Evolutionary conservation across 2,888 invertebrate species (phyloP).

Genomic region (Atethmia centrago): DNA sequence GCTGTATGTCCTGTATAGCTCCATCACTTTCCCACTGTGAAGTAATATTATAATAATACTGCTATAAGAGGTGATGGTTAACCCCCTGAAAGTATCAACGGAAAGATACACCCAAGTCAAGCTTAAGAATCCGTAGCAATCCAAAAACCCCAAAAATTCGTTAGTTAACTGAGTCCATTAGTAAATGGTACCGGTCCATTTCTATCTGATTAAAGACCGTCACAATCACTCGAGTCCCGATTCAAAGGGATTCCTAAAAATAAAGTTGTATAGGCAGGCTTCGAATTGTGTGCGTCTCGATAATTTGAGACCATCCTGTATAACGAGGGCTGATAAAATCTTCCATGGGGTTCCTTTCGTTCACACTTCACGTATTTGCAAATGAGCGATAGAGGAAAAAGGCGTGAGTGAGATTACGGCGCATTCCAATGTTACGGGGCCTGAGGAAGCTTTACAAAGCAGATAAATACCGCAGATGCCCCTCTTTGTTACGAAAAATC

Average conservation of each 20-base stretch:
- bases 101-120: slow-evolving; percentile 37
- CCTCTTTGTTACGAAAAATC: slow-evolving; percentile 75
- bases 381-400: slow-evolving; percentile 63
- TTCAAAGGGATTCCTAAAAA: slow-evolving; percentile 60
- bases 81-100: slow-evolving; percentile 19
- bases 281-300: slow-evolving; percentile 59
- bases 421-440: slow-evolving; percentile 62
- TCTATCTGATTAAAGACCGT: slow-evolving; percentile 62
- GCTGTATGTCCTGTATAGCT: too few species aligned
- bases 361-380: slow-evolving; percentile 66
- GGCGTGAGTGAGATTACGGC: slow-evolving; percentile 55
- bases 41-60: too few species aligned
- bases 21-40: too few species aligned
- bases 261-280: slow-evolving; percentile 57
- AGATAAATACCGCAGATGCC: slow-evolving; percentile 76
- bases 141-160: slow-evolving; percentile 55
- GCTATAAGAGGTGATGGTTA: too few species aligned
- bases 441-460: slow-evolving; percentile 72
- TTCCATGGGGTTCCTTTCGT: slow-evolving; percentile 39
- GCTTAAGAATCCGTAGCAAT: slow-evolving; percentile 34
- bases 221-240: slow-evolving; percentile 54
- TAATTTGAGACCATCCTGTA: slow-evolving; percentile 67
- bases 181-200: slow-evolving; percentile 63
- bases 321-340: slow-evolving; percentile 54
- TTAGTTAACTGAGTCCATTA: slow-evolving; percentile 66